Evolutionary conservation across 2,113 vertebrate species (phyloP).

Genomic region (Colistium nudipinnis): DNA sequence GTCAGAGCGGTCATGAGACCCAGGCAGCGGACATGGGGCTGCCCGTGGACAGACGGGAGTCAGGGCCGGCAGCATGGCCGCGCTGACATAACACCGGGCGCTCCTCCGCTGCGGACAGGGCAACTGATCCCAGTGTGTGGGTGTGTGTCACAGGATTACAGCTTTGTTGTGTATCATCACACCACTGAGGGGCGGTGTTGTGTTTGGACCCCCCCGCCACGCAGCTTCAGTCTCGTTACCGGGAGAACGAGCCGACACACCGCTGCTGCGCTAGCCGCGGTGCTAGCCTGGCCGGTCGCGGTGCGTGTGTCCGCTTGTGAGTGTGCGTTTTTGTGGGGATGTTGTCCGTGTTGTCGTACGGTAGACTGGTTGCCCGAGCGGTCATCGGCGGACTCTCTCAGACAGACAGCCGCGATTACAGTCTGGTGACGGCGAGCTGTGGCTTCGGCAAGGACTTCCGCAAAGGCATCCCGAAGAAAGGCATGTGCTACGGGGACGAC

Average conservation of each 20-base stretch:
- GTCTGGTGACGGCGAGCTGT: slow-evolving; percentile 96
- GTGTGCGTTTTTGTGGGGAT: slow-evolving; percentile 70
- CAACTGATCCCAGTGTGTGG: no score
- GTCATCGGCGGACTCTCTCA: slow-evolving; percentile 97
- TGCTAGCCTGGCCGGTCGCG: slow-evolving; percentile 63
- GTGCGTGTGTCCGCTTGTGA: no score
- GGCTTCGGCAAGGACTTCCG: slow-evolving; percentile 98
- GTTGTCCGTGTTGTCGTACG: slow-evolving; percentile 98
- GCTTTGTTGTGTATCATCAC: no score
- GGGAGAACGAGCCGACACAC: no score
- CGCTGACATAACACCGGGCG: no score
- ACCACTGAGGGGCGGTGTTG: no score
- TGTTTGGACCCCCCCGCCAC: no score
- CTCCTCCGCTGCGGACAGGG: no score
- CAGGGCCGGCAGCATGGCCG: no score
- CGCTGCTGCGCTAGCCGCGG: slow-evolving; percentile 7
- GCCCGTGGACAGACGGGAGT: slow-evolving; percentile 17
- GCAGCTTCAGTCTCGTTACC: no score
- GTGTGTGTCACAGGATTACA: no score
- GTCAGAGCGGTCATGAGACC: slow-evolving; percentile 82
- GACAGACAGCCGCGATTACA: slow-evolving; percentile 95
- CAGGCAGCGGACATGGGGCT: background rate
- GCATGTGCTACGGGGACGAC: slow-evolving; percentile 98
- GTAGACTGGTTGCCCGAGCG: slow-evolving; percentile 95
- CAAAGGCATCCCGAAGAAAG: slow-evolving; percentile 97